These are phyloP conservation scores for Oreochromis niloticus DNA, from an alignment of 2,113 vertebrate genomes.

Conservation along the genomic window DNA sequence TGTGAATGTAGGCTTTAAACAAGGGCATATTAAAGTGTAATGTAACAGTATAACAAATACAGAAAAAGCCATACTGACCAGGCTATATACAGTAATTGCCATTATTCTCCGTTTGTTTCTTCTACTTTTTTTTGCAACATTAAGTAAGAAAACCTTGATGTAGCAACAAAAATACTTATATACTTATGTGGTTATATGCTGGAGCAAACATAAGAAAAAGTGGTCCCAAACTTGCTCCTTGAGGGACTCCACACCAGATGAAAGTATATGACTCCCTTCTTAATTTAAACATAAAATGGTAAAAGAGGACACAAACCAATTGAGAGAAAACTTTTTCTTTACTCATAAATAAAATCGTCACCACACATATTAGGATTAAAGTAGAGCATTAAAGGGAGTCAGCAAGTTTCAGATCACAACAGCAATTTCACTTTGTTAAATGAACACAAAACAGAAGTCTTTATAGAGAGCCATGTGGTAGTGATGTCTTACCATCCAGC, in stretches of 20 bases:
- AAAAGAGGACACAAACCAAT: background rate
- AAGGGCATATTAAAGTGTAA: background rate
- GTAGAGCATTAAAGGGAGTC: background rate
- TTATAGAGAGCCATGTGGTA: background rate
- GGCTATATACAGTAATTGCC: background rate
- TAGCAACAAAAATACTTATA: background rate
- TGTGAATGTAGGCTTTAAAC: background rate
- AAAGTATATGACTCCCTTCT: background rate
- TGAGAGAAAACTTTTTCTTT: background rate
- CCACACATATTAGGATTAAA: background rate
- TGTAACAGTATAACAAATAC: background rate
- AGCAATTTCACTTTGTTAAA: background rate
- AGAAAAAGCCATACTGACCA: background rate
- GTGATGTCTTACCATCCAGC: slow-evolving; percentile 79
- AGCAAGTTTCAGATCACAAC: background rate
- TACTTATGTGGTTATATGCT: background rate
- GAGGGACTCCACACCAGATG: background rate
- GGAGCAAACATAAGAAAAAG: background rate
- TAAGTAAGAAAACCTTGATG: background rate
- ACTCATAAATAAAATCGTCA: background rate
- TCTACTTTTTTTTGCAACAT: background rate
- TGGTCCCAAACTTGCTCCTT: background rate
- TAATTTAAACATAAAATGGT: background rate
- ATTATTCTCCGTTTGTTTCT: background rate
- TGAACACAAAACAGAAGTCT: background rate